These are phyloP conservation scores for Tichodroma muraria DNA, from an alignment of 2,113 vertebrate species.

Conservation along the genomic window DNA sequence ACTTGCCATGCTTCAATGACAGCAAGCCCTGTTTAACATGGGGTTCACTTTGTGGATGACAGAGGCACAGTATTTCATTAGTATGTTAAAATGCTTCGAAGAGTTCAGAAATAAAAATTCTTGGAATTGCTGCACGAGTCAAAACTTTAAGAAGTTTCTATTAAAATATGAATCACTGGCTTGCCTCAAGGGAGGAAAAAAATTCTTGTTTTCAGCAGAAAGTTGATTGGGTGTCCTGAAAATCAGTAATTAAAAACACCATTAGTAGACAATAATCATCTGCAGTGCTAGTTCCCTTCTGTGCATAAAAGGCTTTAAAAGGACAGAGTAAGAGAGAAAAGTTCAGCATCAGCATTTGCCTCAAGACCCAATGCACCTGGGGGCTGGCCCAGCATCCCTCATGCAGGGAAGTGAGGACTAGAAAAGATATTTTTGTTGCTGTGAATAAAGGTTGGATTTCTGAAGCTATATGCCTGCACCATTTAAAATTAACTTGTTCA, in stretches of 20 bases:
- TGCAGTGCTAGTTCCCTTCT: not conserved
- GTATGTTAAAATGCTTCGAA: not conserved
- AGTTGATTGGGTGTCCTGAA: not conserved
- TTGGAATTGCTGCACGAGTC: not conserved
- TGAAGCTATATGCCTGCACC: not conserved
- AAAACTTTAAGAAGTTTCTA: not conserved
- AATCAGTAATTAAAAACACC: constrained; percentile 18
- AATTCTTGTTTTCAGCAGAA: constrained; percentile 10
- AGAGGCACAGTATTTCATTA: not conserved
- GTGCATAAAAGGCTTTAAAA: constrained; percentile 5
- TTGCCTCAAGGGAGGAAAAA: not conserved
- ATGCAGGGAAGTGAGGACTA: not conserved
- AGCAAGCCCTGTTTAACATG: not conserved
- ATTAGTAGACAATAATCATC: constrained; percentile 3
- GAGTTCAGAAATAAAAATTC: not conserved
- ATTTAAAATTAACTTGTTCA: not conserved
- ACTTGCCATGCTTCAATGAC: not conserved
- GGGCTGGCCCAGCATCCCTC: not conserved
- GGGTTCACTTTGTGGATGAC: not conserved
- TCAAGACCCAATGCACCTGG: not conserved
- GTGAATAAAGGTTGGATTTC: not conserved
- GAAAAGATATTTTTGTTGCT: not conserved
- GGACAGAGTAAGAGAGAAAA: not conserved
- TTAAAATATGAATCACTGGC: not conserved
- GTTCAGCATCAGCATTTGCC: constrained; percentile 21